These are phyloP conservation scores for Drosophila bifasciata DNA, from an alignment of 1,140 invertebrate species.

Conservation along the genomic window DNA sequence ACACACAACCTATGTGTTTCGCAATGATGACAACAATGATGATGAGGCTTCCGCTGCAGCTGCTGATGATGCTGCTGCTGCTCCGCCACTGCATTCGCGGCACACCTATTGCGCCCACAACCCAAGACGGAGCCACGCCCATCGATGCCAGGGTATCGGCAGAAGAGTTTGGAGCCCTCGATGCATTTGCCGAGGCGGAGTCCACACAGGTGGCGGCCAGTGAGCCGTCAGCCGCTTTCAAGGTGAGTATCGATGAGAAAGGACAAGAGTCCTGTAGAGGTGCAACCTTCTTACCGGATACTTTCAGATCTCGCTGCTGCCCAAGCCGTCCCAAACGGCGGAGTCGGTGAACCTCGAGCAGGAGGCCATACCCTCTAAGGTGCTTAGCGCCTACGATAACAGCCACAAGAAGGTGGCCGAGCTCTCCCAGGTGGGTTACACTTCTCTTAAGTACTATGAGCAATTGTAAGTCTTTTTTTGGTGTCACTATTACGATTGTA, in stretches of 20 bases:
- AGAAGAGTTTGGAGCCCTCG: conserved; percentile 63
- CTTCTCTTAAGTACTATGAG: too few species aligned
- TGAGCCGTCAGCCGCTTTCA: conserved; percentile 56
- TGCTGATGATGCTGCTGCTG: conserved; percentile 13
- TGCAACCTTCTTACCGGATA: not conserved
- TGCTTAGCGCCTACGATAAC: conserved; percentile 72
- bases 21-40: not conserved
- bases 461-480: too few species aligned
- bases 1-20: too few species aligned
- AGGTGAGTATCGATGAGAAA: conserved; percentile 46
- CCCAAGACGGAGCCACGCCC: conserved; percentile 66
- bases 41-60: conserved; percentile 7
- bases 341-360: conserved; percentile 80
- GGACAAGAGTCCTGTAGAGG: not conserved
- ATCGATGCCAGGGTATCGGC: conserved; percentile 67
- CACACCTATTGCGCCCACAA: conserved; percentile 58
- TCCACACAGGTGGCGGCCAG: conserved; percentile 50
- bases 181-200: conserved; percentile 47
- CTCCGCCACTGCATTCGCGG: not conserved
- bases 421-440: conserved; percentile 63
- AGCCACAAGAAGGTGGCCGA: conserved; percentile 72
- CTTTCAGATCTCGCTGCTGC: conserved; percentile 64
- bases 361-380: conserved; percentile 76
- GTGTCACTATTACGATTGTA: conserved; percentile 15
- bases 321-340: conserved; percentile 59